phyloP scores from a whole-genome alignment of 1,140 invertebrate genomes.

The Tribolium madens region DNA sequence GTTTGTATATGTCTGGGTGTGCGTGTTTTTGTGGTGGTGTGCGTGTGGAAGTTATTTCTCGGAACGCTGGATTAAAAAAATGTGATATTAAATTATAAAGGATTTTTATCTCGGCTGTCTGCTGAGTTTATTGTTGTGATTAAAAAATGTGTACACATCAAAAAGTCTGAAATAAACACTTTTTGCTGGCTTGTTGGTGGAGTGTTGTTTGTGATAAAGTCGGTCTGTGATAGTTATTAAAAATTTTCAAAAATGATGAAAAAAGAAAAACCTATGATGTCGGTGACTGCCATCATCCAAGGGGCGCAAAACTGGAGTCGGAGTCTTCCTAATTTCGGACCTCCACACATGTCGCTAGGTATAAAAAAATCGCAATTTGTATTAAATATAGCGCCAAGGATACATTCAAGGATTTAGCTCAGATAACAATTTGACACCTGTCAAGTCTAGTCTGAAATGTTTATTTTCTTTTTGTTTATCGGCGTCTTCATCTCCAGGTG shows the following conservation, averaged over 20 bases:
- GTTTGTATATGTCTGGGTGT: not conserved
- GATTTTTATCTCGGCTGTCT: conserved; percentile 18
- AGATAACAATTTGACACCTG: conserved; percentile 35
- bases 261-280: conserved; percentile 88
- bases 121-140: conserved; percentile 26
- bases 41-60: not conserved
- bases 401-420: conserved; percentile 3
- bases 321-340: conserved; percentile 63
- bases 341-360: conserved; percentile 62
- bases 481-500: not conserved
- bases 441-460: not conserved
- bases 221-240: not conserved
- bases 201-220: conserved; percentile 19
- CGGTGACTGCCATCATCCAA: conserved; percentile 82
- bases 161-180: conserved; percentile 14
- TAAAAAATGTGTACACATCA: conserved; percentile 35
- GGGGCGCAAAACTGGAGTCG: conserved; percentile 74
- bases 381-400: conserved; percentile 21
- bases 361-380: conserved; percentile 44
- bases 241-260: conserved; percentile 74
- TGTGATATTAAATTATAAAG: conserved; percentile 29
- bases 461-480: not conserved
- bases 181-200: not conserved
- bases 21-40: not conserved
- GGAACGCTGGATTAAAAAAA: conserved; percentile 4